Percentiles rank a stretch among this genome's conserved stretches.
Evolutionary conservation across 2,797 vertebrate species (phyloP).

Genomic region (Pyrocephalus nanus): DNA sequence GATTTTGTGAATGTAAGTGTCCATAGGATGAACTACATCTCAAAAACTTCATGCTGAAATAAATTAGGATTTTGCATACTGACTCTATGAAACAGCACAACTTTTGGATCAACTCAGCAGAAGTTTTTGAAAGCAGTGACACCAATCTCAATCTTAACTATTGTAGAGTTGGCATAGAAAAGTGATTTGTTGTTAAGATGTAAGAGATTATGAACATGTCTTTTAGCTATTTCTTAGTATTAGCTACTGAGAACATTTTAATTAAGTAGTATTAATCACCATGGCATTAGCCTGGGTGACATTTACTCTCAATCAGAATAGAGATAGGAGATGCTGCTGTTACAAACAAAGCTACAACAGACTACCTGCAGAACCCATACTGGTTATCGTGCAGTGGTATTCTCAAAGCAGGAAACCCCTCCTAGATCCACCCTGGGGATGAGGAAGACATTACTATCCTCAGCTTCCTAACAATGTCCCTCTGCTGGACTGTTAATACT

Average conservation of each 20-base stretch:
- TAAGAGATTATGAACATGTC: background rate
- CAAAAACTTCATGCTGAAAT: background rate
- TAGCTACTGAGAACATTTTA: background rate
- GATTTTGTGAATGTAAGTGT: background rate
- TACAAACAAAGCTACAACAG: background rate
- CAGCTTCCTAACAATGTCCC: background rate
- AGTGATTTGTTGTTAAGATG: background rate
- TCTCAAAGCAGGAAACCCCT: background rate
- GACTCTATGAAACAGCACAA: background rate
- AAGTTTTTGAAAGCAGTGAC: background rate
- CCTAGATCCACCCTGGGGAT: background rate
- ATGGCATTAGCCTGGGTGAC: background rate
- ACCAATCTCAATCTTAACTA: background rate
- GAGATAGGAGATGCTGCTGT: background rate
- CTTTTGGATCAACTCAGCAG: background rate
- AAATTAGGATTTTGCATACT: background rate
- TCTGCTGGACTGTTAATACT: background rate
- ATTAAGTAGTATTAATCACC: conserved; percentile 7
- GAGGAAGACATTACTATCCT: background rate
- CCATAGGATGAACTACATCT: background rate
- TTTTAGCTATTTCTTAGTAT: conserved; percentile 1
- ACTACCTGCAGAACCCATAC: background rate
- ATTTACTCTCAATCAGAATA: background rate
- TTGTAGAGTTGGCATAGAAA: background rate
- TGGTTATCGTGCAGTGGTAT: background rate